Evolutionary conservation across 1,140 invertebrate genomes (phyloP).

Genomic region (Diachasmimorpha longicaudata): DNA sequence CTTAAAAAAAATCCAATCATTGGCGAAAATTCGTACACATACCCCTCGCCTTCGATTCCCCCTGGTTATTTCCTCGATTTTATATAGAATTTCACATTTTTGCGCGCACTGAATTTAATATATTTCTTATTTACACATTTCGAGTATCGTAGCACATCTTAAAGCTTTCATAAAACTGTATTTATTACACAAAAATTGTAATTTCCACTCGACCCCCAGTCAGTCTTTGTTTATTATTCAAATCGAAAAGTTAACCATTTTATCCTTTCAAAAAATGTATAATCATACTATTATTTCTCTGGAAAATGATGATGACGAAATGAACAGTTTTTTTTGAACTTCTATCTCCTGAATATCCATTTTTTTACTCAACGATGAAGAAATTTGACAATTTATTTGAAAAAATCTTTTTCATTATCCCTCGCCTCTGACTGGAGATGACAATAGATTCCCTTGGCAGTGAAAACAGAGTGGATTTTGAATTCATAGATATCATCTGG

Average conservation of each 20-base stretch:
- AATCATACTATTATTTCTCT: no score
- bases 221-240: background rate
- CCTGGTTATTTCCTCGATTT: background rate
- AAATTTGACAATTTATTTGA: no score
- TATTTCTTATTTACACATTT: slow-evolving; percentile 4
- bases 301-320: background rate
- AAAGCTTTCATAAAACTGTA: slow-evolving; percentile 22
- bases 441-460: background rate
- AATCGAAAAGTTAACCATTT: background rate
- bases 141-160: slow-evolving; percentile 19
- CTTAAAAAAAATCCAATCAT: background rate
- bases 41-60: background rate
- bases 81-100: slow-evolving; percentile 16
- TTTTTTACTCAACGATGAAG: no score
- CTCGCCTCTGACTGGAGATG: background rate
- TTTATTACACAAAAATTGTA: slow-evolving; percentile 12
- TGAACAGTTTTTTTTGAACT: no score
- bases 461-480: background rate
- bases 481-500: background rate
- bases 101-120: background rate
- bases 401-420: background rate
- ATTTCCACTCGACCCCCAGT: slow-evolving; percentile 8
- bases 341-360: no score
- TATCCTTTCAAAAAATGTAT: background rate
- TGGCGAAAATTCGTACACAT: background rate